Percentiles rank a stretch among this genome's conserved stretches.
phyloP scores from a whole-genome alignment of 2,113 vertebrate species.

The Perca flavescens region DNA sequence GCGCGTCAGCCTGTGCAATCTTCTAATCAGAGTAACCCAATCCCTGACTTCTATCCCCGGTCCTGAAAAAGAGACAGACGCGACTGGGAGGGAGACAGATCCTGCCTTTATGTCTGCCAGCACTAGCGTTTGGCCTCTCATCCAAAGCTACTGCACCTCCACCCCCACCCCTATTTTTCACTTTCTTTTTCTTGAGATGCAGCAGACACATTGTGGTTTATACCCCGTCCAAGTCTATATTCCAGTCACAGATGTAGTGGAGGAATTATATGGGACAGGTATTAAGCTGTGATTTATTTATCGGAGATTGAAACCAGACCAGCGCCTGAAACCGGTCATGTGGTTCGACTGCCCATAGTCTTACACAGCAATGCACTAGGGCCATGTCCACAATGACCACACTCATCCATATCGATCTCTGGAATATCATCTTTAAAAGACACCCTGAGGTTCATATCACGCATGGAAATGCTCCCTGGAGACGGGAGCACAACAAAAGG shows the following conservation, averaged over 20 bases:
- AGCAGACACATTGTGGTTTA: conserved; percentile 44
- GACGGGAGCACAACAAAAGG: conserved; percentile 41
- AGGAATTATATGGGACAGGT: conserved; percentile 72
- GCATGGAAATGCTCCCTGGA: conserved; percentile 38
- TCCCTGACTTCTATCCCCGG: conserved; percentile 57
- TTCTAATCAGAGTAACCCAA: conserved; percentile 80
- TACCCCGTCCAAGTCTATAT: conserved; percentile 39
- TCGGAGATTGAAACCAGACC: conserved; percentile 76
- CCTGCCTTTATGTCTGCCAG: conserved; percentile 62
- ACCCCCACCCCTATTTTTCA: conserved; percentile 12
- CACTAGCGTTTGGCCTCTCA: conserved; percentile 26
- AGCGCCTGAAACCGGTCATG: conserved; percentile 61
- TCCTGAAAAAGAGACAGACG: conserved; percentile 45
- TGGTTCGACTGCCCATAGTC: conserved; percentile 59
- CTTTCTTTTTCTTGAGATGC: conserved; percentile 55
- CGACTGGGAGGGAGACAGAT: conserved; percentile 62
- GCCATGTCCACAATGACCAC: conserved; percentile 51
- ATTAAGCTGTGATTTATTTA: conserved; percentile 77
- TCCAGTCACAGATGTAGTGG: conserved; percentile 68
- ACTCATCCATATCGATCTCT: conserved; percentile 72
- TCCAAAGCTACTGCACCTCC: conserved; percentile 34
- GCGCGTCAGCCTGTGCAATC: conserved; percentile 73
- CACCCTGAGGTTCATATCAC: conserved; percentile 50
- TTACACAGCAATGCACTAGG: conserved; percentile 39
- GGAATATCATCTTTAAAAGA: conserved; percentile 73